A percentile compares a stretch with the other conserved stretches of the same genome.
These are phyloP conservation scores for Amblyornis subalaris DNA, from an alignment of 2,113 vertebrate genomes.

Conservation along the genomic window DNA sequence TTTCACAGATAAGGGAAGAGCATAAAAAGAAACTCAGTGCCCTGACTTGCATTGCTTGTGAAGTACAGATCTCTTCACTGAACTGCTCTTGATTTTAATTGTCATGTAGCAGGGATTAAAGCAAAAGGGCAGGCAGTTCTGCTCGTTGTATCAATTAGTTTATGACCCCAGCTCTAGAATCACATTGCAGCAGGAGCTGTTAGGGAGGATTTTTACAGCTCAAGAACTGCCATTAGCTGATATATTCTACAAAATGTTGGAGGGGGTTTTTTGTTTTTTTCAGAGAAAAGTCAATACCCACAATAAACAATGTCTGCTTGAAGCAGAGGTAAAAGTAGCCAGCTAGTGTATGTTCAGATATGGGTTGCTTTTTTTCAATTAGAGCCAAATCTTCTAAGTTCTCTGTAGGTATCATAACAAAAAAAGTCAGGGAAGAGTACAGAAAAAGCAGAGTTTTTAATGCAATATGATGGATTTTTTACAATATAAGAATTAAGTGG, in stretches of 20 bases:
- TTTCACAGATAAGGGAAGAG: conserved; percentile 4
- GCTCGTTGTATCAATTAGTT: not conserved
- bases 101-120: not conserved
- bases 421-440: not conserved
- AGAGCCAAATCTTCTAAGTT: not conserved
- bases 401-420: not conserved
- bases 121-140: not conserved
- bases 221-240: not conserved
- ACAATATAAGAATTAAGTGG: not conserved
- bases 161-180: not conserved
- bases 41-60: not conserved
- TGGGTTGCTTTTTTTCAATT: not conserved
- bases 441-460: not conserved
- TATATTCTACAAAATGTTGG: not conserved
- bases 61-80: not conserved
- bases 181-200: not conserved
- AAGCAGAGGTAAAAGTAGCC: not conserved
- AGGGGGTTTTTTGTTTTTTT: not conserved
- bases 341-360: not conserved
- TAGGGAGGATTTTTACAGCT: not conserved
- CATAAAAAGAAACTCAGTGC: not conserved
- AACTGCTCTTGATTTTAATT: not conserved
- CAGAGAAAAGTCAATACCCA: not conserved
- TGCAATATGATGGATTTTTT: not conserved
- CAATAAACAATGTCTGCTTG: not conserved